phyloP scores from a whole-genome alignment of 2,797 vertebrate genomes.

The Macroramphosus scolopax region DNA sequence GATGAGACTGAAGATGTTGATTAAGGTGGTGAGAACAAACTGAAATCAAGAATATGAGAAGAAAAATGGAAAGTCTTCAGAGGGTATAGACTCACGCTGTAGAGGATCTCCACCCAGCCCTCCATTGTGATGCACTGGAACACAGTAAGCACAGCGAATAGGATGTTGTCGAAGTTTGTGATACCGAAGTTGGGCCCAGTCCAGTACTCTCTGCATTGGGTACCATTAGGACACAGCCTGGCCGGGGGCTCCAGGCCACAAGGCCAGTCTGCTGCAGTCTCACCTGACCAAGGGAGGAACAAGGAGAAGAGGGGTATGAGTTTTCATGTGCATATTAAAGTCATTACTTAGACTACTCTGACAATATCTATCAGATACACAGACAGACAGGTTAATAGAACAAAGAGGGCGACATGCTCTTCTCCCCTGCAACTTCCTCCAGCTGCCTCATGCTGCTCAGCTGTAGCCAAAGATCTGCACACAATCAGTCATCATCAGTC shows the following conservation, averaged over 20 bases:
- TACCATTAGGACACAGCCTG: constrained; percentile 82
- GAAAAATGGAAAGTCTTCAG: no score
- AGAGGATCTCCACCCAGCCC: constrained; percentile 96
- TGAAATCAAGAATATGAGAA: no score
- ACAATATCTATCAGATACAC: no score
- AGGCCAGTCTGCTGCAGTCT: constrained; percentile 84
- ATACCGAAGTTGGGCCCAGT: constrained; percentile 95
- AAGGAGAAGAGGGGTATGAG: not conserved
- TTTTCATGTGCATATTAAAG: no score
- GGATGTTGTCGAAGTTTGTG: constrained; percentile 98
- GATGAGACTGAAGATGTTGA: no score
- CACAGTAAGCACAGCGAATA: constrained; percentile 95
- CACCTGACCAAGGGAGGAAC: constrained; percentile 63
- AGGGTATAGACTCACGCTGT: constrained; percentile 73
- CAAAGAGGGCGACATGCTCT: no score
- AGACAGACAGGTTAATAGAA: not conserved
- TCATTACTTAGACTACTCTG: no score
- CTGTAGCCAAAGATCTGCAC: no score
- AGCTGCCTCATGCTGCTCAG: no score
- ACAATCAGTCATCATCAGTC: constrained; percentile 7
- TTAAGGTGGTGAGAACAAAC: no score
- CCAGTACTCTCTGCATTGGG: constrained; percentile 86
- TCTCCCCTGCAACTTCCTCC: not conserved
- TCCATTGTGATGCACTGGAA: constrained; percentile 99
- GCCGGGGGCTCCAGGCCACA: constrained; percentile 85